These are phyloP conservation scores for Cerastis leucographa DNA, from an alignment of 2,888 invertebrate species.

Conservation along the genomic window DNA sequence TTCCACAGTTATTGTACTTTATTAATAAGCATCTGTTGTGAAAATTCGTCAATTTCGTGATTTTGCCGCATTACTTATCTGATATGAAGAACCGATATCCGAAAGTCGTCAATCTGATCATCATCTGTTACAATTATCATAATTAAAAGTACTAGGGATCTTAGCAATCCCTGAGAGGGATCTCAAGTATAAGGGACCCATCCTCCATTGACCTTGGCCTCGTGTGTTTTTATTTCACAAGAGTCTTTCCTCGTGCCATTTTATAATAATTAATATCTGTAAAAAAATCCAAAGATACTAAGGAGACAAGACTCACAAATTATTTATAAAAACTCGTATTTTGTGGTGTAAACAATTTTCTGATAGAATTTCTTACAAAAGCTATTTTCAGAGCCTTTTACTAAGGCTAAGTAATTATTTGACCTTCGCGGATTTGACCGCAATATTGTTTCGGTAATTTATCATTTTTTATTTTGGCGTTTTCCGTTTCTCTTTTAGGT, in stretches of 20 bases:
- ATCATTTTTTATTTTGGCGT: conserved; percentile 58
- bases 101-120: not conserved
- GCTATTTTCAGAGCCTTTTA: conserved; percentile 35
- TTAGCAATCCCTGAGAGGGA: not conserved
- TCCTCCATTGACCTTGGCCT: not conserved
- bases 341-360: conserved; percentile 57
- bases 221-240: not conserved
- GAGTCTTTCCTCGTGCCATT: not conserved
- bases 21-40: not conserved
- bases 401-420: conserved; percentile 39
- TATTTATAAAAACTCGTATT: conserved; percentile 31
- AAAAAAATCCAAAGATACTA: conserved; percentile 5
- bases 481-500: conserved; percentile 28
- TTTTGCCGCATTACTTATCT: no score
- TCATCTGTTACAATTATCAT: not conserved
- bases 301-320: conserved; percentile 3
- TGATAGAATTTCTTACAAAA: conserved; percentile 53
- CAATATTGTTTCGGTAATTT: conserved; percentile 58
- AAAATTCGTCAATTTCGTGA: no score
- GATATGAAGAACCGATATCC: not conserved
- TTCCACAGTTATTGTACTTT: not conserved
- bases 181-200: not conserved
- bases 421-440: conserved; percentile 31
- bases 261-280: conserved; percentile 11
- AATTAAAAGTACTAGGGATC: not conserved